Evolutionary conservation across 2,113 vertebrate genomes (phyloP).

Genomic region (Syngnathus scovelli): DNA sequence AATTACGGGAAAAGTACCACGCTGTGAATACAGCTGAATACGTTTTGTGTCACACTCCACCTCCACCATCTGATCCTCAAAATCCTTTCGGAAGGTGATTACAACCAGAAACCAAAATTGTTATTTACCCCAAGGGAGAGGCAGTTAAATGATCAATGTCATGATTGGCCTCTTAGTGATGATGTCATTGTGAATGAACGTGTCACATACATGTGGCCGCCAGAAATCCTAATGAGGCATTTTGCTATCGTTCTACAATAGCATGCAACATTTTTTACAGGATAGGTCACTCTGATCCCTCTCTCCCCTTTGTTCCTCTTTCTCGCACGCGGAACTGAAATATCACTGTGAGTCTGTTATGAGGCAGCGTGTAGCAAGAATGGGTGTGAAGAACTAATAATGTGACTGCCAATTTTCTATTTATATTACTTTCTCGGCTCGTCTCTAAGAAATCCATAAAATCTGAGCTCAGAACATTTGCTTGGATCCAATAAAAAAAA

Average conservation of each 20-base stretch:
- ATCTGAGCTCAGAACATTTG: conserved; percentile 32
- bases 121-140: conserved; percentile 20
- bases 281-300: conserved; percentile 45
- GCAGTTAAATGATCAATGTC: conserved; percentile 29
- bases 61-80: neutral
- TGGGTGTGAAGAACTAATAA: conserved; percentile 52
- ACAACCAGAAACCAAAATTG: conserved; percentile 35
- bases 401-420: conserved; percentile 39
- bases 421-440: conserved; percentile 48
- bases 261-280: conserved; percentile 45
- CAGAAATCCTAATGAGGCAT: conserved; percentile 45
- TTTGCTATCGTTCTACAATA: conserved; percentile 40
- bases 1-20: no score
- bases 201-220: conserved; percentile 29
- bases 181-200: conserved; percentile 45
- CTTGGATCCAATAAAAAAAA: conserved; percentile 16
- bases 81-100: conserved; percentile 21
- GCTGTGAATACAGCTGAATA: neutral
- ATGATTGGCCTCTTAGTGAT: conserved; percentile 28
- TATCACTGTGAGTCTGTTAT: conserved; percentile 23
- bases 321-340: conserved; percentile 9
- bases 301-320: neutral
- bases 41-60: neutral
- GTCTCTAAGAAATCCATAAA: conserved; percentile 38
- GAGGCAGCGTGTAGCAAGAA: conserved; percentile 30